Evolutionary conservation across 2,113 vertebrate genomes (phyloP), one percentile per base, ranked within the genome.

Genomic region (Hiodon tergisus): DNA sequence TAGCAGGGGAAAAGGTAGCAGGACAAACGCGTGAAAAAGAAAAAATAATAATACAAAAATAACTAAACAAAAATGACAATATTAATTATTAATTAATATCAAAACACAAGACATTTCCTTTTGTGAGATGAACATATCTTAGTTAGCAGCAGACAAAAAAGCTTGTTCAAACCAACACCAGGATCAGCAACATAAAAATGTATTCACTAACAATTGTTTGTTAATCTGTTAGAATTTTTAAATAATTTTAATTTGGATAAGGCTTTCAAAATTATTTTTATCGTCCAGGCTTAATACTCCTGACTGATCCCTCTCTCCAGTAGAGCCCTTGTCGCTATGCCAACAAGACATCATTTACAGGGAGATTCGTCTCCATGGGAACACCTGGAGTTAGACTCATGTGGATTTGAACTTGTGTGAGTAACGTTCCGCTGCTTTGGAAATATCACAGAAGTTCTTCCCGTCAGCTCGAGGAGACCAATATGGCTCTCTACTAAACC

Each of bases 371-470:
- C 6, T 4, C 7, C 46, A 66, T 66, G 63, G 16, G 4, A 55
- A 66, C 16, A 46, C 48, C 47, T 72, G 58, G 11, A 13, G 6
- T n/a, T 13, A 3, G 2, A 58, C 16, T 50, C 63, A 58, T 11
- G 73, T 17, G 54, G 65, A 55, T 68, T 50, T 75, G 31, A 68
- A 75, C 63, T 48, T 13, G 63, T 48, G 63, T 13, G 63, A 8
- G 63, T 48, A 46, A 66, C 53, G 59, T 7, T n/a, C 10, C 14
- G 53, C 47, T 31, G 58, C 73, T 14, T 3, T 70, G 75, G 76
- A 78, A 78, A 78, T 66, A 31, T 73, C 71, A 78, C 54, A 78
- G 66, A 73, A 68, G 7, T 53, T n/a, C 31, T 31, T 31, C 31
- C 31, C 31, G 1, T 31, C 31, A 31, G 31, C 31, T 2, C 31